These are phyloP conservation scores for Athalia circularis DNA, from an alignment of 2,888 invertebrate species.

Conservation along the genomic window DNA sequence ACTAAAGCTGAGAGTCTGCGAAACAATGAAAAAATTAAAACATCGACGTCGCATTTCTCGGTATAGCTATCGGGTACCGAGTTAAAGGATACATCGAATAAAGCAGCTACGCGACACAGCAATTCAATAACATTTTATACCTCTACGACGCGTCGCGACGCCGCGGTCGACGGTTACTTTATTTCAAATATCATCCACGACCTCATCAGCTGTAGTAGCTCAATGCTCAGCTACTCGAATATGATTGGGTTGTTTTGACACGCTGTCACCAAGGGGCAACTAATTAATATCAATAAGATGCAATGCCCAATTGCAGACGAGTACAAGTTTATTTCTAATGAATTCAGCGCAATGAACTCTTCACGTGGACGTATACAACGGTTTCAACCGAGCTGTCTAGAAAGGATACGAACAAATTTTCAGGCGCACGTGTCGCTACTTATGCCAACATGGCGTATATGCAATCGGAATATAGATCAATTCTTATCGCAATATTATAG, in stretches of 20 bases:
- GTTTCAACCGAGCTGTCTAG: background rate
- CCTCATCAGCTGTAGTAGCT: background rate
- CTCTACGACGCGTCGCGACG: background rate
- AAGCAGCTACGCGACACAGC: too few relatives aligned
- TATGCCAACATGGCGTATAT: background rate
- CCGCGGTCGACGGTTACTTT: background rate
- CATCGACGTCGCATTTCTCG: too few relatives aligned
- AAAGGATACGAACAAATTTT: background rate
- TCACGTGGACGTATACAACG: background rate
- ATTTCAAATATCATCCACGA: conserved; percentile 12
- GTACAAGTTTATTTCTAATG: background rate
- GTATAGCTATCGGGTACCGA: too few relatives aligned
- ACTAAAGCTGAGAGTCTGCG: too few relatives aligned
- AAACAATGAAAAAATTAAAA: too few relatives aligned
- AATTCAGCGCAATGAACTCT: conserved; percentile 27
- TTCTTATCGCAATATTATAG: too few relatives aligned
- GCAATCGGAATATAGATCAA: background rate
- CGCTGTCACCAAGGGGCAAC: background rate
- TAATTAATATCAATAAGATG: conserved; percentile 9
- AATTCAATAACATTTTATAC: too few relatives aligned
- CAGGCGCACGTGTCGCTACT: background rate
- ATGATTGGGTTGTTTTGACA: conserved; percentile 5
- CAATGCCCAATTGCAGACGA: conserved; percentile 3
- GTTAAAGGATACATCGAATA: too few relatives aligned
- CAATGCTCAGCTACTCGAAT: background rate